Evolutionary conservation across 2,888 invertebrate genomes (phyloP).

Genomic region (Hofmannophila pseudospretella): DNA sequence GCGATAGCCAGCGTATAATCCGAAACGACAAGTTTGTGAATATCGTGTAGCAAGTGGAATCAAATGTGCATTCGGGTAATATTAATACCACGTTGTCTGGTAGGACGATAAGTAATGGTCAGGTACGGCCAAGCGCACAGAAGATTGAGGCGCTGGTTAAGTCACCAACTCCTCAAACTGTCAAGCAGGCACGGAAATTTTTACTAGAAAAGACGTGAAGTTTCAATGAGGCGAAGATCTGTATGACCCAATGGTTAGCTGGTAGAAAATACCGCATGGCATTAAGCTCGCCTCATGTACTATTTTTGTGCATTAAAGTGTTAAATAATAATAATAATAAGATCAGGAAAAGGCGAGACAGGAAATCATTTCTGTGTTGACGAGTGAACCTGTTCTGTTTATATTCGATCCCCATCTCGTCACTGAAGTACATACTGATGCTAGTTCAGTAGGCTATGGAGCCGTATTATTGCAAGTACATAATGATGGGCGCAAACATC

Average conservation of each 20-base stretch:
- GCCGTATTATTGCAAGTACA: slow-evolving; percentile 15
- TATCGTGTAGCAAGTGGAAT: too few relatives aligned
- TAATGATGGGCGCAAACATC: slow-evolving; percentile 4
- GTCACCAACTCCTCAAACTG: too few relatives aligned
- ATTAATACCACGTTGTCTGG: too few relatives aligned
- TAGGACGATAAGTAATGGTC: too few relatives aligned
- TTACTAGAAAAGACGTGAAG: slow-evolving; percentile 19
- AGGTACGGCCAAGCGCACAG: too few relatives aligned
- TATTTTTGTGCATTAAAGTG: too few relatives aligned
- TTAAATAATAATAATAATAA: slow-evolving; percentile 18
- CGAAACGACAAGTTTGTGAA: too few relatives aligned
- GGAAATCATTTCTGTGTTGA: slow-evolving; percentile 13
- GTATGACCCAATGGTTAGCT: slow-evolving; percentile 18
- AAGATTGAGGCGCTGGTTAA: too few relatives aligned
- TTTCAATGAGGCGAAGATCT: slow-evolving; percentile 19
- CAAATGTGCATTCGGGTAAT: too few relatives aligned
- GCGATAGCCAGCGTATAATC: slow-evolving; percentile 14
- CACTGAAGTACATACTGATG: slow-evolving; percentile 20
- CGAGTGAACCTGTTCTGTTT: slow-evolving; percentile 13
- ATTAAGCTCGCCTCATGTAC: slow-evolving; percentile 7
- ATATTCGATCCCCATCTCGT: slow-evolving; percentile 16
- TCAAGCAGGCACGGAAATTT: slow-evolving; percentile 19
- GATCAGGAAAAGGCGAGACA: too few relatives aligned
- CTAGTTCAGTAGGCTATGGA: slow-evolving; percentile 22
- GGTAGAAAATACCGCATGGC: slow-evolving; percentile 19